phyloP scores from a whole-genome alignment of 2,797 vertebrate species.

The Pangasius sanitwongsei region DNA sequence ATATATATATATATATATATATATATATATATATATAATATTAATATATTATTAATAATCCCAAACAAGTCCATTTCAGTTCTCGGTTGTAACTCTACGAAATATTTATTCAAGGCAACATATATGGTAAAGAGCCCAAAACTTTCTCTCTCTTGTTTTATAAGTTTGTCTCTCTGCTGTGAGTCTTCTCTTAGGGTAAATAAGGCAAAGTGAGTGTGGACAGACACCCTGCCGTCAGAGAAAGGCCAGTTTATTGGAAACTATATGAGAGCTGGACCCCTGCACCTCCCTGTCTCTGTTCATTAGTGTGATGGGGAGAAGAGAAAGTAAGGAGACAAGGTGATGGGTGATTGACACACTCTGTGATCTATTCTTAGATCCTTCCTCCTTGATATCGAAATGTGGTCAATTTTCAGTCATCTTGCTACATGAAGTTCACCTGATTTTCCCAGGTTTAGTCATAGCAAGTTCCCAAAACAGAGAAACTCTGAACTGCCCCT shows the following conservation, averaged over 20 bases:
- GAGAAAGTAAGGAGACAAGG: not conserved
- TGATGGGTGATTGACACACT: slow-evolving; percentile 21
- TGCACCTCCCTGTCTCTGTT: slow-evolving; percentile 42
- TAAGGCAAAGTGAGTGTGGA: slow-evolving; percentile 25
- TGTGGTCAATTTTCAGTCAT: not conserved
- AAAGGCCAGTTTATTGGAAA: slow-evolving; percentile 44
- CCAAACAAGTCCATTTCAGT: not conserved
- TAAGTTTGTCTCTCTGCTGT: slow-evolving; percentile 20
- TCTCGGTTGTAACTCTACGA: not conserved
- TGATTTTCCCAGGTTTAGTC: not conserved
- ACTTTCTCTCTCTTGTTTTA: not conserved
- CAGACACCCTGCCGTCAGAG: slow-evolving; percentile 42
- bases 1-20: too few species aligned
- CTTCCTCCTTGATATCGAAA: not conserved
- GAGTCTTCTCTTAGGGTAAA: slow-evolving; percentile 13
- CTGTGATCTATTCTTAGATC: slow-evolving; percentile 1
- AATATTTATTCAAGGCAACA: not conserved
- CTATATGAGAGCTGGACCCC: slow-evolving; percentile 33
- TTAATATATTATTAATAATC: not conserved
- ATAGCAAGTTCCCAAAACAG: slow-evolving; percentile 9
- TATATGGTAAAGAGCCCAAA: not conserved
- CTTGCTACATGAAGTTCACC: not conserved
- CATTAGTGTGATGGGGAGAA: slow-evolving; percentile 40
- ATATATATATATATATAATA: too few species aligned
- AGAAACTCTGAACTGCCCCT: not conserved